These are phyloP conservation scores for Alouatta palliata DNA, from an alignment of 2,113 vertebrate species.

Conservation along the genomic window DNA sequence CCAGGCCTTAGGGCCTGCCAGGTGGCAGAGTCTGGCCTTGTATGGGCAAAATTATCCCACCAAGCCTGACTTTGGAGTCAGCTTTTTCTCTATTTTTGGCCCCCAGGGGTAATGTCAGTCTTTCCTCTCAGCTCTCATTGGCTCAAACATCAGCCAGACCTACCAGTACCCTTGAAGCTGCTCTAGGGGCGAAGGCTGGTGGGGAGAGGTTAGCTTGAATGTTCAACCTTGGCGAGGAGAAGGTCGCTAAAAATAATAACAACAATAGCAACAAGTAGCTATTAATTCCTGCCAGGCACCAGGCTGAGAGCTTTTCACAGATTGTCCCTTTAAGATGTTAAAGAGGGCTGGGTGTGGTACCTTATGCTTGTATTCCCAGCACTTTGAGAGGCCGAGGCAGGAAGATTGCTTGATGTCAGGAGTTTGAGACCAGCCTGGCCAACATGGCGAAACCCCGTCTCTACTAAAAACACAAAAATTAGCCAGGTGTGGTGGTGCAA, in stretches of 20 bases:
- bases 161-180: constrained; percentile 25
- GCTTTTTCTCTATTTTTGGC: constrained; percentile 67
- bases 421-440: no score
- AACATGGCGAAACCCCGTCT: no score
- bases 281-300: not conserved
- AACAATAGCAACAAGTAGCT: not conserved
- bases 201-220: not conserved
- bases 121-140: constrained; percentile 1
- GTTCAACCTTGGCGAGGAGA: not conserved
- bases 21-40: constrained; percentile 60
- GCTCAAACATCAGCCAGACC: not conserved
- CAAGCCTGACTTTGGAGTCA: constrained; percentile 18
- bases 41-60: constrained; percentile 68
- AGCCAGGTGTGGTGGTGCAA: no score
- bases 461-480: no score
- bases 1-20: constrained; percentile 40
- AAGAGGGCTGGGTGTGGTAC: no score
- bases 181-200: not conserved
- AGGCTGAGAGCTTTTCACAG: not conserved
- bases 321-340: not conserved
- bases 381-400: no score
- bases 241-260: not conserved
- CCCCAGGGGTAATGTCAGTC: not conserved
- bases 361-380: no score
- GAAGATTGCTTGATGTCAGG: no score